Evolutionary conservation across 2,113 vertebrate genomes (phyloP).

Genomic region (Leucoraja erinaceus): DNA sequence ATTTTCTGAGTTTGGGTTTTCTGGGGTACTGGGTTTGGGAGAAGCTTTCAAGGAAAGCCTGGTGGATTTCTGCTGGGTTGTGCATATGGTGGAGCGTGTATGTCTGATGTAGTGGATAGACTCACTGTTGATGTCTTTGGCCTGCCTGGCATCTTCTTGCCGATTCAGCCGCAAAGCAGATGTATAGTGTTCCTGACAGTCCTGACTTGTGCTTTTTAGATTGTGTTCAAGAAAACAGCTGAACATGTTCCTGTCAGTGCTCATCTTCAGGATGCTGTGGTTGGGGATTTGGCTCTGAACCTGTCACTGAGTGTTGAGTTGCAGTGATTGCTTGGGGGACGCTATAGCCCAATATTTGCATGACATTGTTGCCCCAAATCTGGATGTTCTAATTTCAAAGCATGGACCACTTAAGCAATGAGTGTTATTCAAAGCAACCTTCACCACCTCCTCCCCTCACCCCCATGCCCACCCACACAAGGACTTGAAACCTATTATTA

Average conservation of each 20-base stretch:
- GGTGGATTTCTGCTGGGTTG: too few relatives aligned
- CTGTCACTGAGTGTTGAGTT: neutral
- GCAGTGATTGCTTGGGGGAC: too few relatives aligned
- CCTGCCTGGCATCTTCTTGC: too few relatives aligned
- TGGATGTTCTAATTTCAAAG: neutral
- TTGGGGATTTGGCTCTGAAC: neutral
- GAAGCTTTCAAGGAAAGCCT: too few relatives aligned
- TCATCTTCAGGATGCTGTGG: neutral
- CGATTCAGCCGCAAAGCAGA: neutral
- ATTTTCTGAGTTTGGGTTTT: too few relatives aligned
- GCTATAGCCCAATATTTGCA: too few relatives aligned
- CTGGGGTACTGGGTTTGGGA: too few relatives aligned
- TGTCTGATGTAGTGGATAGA: too few relatives aligned
- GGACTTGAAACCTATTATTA: neutral
- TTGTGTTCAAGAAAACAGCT: neutral
- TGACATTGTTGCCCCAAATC: neutral
- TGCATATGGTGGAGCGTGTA: too few relatives aligned
- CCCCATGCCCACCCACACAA: neutral
- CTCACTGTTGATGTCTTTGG: too few relatives aligned
- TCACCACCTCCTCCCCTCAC: too few relatives aligned
- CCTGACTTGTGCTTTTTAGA: neutral
- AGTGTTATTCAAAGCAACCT: too few relatives aligned
- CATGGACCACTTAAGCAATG: neutral
- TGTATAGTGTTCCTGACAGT: neutral
- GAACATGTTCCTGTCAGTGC: neutral